phyloP scores from a whole-genome alignment of 1,140 invertebrate species.

The Meloidogyne chitwoodi region DNA sequence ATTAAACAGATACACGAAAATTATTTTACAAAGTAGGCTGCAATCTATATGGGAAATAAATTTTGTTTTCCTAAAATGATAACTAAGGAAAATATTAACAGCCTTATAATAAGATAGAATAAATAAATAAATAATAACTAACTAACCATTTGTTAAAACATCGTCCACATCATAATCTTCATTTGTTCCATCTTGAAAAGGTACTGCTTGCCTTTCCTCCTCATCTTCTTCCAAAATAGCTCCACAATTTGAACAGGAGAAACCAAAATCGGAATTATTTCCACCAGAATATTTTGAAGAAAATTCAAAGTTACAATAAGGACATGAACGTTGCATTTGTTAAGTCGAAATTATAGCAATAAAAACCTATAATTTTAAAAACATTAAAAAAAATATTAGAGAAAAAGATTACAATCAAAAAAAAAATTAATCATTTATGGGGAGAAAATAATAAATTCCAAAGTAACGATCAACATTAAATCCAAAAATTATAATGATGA shows the following conservation, averaged over 20 bases:
- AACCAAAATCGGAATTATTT: background rate
- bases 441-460: background rate
- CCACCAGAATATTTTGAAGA: background rate
- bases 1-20: too few species aligned
- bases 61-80: too few species aligned
- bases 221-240: background rate
- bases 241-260: background rate
- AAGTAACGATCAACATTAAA: background rate
- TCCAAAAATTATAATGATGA: background rate
- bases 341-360: background rate
- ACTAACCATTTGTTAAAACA: background rate
- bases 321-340: background rate
- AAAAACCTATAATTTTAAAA: background rate
- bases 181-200: background rate
- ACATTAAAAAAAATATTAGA: background rate
- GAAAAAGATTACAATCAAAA: background rate
- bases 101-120: too few species aligned
- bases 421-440: background rate
- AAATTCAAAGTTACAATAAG: background rate
- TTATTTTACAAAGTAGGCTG: too few species aligned
- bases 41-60: too few species aligned
- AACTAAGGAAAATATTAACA: too few species aligned
- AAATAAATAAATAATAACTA: too few species aligned
- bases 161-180: background rate
- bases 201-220: background rate